Evolutionary conservation across 2,113 vertebrate genomes (phyloP).

Genomic region (Equus przewalskii): DNA sequence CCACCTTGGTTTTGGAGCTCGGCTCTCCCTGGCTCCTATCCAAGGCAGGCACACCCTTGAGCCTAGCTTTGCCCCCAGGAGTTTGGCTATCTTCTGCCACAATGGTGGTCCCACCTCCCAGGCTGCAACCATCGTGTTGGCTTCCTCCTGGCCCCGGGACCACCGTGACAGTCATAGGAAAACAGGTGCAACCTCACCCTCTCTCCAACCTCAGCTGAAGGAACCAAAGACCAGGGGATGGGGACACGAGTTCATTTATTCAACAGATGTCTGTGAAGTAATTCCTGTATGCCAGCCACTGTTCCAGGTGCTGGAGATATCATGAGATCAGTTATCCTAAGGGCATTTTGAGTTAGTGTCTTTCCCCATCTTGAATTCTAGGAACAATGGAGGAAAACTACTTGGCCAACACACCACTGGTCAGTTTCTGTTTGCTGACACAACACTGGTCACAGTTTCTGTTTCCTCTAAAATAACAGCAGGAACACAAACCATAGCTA

Average conservation of each 20-base stretch:
- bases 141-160: not conserved
- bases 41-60: not conserved
- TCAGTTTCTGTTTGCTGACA: not conserved
- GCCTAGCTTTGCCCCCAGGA: not conserved
- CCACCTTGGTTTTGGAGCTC: not conserved
- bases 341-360: not conserved
- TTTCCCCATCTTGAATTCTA: slow-evolving; percentile 36
- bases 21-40: not conserved
- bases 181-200: not conserved
- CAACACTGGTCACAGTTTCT: not conserved
- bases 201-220: not conserved
- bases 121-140: not conserved
- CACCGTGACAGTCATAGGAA: not conserved
- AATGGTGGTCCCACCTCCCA: not conserved
- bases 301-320: not conserved
- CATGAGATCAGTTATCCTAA: not conserved
- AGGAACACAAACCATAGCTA: not conserved
- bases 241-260: not conserved
- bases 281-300: not conserved
- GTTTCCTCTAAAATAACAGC: not conserved
- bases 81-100: not conserved
- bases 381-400: not conserved
- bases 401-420: no score
- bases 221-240: not conserved
- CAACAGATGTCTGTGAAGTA: not conserved